These are phyloP conservation scores for Lepidonotus clava DNA, from an alignment of 2,888 invertebrate genomes.

Conservation along the genomic window DNA sequence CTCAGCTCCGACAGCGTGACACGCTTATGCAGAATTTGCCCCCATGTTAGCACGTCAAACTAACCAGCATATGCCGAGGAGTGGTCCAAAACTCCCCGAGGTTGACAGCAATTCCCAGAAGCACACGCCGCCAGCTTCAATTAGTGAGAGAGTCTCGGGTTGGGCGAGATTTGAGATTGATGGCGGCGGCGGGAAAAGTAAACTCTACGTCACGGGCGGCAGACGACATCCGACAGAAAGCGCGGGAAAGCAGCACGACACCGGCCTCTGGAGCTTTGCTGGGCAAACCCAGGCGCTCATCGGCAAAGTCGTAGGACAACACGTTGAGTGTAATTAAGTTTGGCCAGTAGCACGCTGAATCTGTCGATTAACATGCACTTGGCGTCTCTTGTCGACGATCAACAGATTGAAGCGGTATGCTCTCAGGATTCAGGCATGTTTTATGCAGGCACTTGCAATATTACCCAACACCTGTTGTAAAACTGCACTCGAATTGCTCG, in stretches of 20 bases:
- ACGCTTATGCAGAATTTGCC: conserved; percentile 16
- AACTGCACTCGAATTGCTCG: too few relatives aligned
- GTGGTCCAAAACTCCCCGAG: conserved; percentile 25
- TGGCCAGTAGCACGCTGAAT: conserved; percentile 31
- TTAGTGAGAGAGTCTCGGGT: conserved; percentile 45
- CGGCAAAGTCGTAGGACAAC: conserved; percentile 41
- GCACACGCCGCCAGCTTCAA: conserved; percentile 45
- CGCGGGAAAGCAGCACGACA: conserved; percentile 36
- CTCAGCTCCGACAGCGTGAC: conserved; percentile 39
- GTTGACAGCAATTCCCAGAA: conserved; percentile 29
- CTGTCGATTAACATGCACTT: conserved; percentile 52
- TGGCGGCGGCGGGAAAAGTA: conserved; percentile 41
- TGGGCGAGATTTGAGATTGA: conserved; percentile 43
- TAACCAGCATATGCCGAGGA: conserved; percentile 22
- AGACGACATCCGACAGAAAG: conserved; percentile 28
- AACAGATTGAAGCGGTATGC: conserved; percentile 17
- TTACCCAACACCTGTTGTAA: background rate
- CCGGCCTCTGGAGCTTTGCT: conserved; percentile 42
- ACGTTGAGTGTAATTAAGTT: conserved; percentile 53
- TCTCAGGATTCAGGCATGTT: background rate
- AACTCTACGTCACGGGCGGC: conserved; percentile 9
- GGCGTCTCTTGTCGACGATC: conserved; percentile 42
- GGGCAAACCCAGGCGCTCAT: conserved; percentile 29
- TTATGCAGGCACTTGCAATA: background rate
- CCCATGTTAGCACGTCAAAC: conserved; percentile 33